Conservation (phyloP, 2,888 invertebrate species). For the Ptychoptera albimana region DNA sequence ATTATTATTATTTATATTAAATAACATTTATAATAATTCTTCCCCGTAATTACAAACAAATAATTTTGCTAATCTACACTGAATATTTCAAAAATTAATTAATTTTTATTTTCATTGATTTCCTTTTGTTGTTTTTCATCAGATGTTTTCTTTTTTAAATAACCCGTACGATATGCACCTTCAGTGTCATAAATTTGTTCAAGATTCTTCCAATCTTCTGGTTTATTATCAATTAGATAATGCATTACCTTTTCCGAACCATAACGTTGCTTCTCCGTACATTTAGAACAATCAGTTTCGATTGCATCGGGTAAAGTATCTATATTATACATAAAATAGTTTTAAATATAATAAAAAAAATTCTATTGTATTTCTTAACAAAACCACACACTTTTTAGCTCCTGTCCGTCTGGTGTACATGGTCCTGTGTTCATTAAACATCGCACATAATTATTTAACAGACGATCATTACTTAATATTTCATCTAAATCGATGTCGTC, state of each 20-base stretch:
- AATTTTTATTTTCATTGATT: neutral
- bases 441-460: constrained; percentile 46
- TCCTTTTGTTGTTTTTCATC: neutral
- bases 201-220: constrained; percentile 39
- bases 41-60: too few relatives aligned
- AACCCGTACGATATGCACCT: constrained; percentile 42
- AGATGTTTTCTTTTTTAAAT: constrained; percentile 31
- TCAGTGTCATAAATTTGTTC: constrained; percentile 44
- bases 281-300: constrained; percentile 47
- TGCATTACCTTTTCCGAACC: constrained; percentile 48
- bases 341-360: too few relatives aligned
- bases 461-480: constrained; percentile 44
- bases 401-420: constrained; percentile 52
- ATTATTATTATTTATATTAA: too few relatives aligned
- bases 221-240: constrained; percentile 30
- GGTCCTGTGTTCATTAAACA: constrained; percentile 46
- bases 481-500: constrained; percentile 52
- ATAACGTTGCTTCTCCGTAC: constrained; percentile 44
- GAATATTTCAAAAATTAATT: neutral
- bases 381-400: constrained; percentile 46
- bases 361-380: neutral
- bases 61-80: too few relatives aligned
- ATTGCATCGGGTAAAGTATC: constrained; percentile 56
- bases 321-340: constrained; percentile 16
- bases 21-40: too few relatives aligned